Evolutionary conservation across 2,888 invertebrate genomes (phyloP), one percentile per base, ranked within the genome.

Genomic region (Dyspetes luteomarginatus): DNA sequence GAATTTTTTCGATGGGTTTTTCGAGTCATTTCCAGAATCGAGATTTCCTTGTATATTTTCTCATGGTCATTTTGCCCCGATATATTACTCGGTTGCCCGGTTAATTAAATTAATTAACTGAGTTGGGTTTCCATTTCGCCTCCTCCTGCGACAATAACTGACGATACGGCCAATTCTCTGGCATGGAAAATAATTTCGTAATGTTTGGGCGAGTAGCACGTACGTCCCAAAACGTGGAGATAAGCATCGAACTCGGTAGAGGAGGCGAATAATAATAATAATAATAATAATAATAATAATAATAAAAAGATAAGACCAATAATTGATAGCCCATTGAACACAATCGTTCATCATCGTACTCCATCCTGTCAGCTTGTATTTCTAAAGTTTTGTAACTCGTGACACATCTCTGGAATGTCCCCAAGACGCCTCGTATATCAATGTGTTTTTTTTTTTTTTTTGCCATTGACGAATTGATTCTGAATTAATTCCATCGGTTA

Each of bases 91-190:
- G n/a, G 9, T 15, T 9, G 22, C 12, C 30, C 22, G 48, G 2
- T 71, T 7, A 71, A 74, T 77, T 81, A 69, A 69, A 81, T 69
- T 56, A 69, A 77, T 73, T 74, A 58, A 43, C 30, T n/a, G 65
- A 71, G 71, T 81, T 56, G 62, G 41, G 24, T 24, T 45, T 30
- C 30, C 41, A 45, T 45, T 45, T 45, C 12, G 22, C 17, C 45
- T 52, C 68, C 62, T 36, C 22, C 36, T 7, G 9, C 9, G 7
- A 52, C 2, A 22, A 41, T 5, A 15, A n/a, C 1, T 0, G 4
- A 52, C n/a, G 19, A 62, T 24, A 24, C 43, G 7, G 15, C 9
- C 12, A 24, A 62, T 41, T 45, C 7, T 43, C 4, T 9, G 30
- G 12, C 2, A 26, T 62, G 22, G 15, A 50, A 19, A 50, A 30